Evolutionary conservation across 1,140 invertebrate genomes (phyloP).

Genomic region (Drosophila nebulosa): DNA sequence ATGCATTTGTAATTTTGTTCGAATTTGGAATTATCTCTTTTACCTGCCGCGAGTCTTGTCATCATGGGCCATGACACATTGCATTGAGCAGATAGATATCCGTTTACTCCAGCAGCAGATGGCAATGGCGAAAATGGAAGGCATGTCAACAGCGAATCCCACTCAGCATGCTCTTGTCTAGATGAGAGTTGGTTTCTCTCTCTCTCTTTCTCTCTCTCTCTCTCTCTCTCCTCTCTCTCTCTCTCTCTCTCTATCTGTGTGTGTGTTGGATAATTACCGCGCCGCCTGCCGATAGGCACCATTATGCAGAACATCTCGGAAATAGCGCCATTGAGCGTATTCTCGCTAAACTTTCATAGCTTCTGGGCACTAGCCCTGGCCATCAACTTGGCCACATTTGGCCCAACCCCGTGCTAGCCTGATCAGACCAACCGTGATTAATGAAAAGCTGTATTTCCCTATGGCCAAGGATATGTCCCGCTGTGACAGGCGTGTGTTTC

Average conservation of each 20-base stretch:
- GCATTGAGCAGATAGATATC: conserved; percentile 85
- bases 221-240: conserved; percentile 4
- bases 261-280: conserved; percentile 36
- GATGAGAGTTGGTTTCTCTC: background rate
- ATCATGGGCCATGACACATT: conserved; percentile 84
- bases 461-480: conserved; percentile 90
- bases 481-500: conserved; percentile 89
- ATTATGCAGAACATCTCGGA: conserved; percentile 81
- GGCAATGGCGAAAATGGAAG: conserved; percentile 66
- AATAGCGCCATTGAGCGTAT: background rate
- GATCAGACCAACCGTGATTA: conserved; percentile 87
- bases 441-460: conserved; percentile 88
- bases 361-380: conserved; percentile 81
- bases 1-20: background rate
- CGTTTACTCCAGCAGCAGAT: conserved; percentile 64
- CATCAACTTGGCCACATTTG: conserved; percentile 86
- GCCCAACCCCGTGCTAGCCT: conserved; percentile 88
- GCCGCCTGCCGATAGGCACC: conserved; percentile 77
- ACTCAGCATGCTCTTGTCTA: conserved; percentile 16
- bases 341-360: conserved; percentile 57
- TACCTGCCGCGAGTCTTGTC: conserved; percentile 83
- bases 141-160: conserved; percentile 41
- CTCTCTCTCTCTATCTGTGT: background rate
- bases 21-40: conserved; percentile 46
- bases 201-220: background rate